These are phyloP conservation scores for Clamator glandarius DNA, from an alignment of 2,797 vertebrate genomes.

Conservation along the genomic window DNA sequence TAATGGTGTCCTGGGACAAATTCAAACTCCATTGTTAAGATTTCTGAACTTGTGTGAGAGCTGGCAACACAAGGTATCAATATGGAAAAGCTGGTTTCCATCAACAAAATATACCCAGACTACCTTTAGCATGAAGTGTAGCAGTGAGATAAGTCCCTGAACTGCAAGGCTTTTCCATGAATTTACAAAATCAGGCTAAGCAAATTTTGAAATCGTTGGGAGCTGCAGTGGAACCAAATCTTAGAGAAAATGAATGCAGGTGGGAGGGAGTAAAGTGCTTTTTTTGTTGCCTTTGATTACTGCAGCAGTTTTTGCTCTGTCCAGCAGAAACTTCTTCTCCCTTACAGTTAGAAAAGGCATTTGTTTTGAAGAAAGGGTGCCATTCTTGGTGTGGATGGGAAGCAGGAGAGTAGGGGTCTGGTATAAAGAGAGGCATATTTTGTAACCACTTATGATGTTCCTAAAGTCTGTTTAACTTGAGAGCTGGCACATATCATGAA, in stretches of 20 bases:
- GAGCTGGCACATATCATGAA: neutral
- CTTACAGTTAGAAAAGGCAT: neutral
- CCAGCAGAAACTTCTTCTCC: neutral
- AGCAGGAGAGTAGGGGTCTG: neutral
- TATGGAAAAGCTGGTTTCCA: neutral
- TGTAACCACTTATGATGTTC: neutral
- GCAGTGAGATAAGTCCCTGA: neutral
- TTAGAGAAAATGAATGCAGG: neutral
- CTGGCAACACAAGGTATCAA: neutral
- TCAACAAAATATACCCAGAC: neutral
- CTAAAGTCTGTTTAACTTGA: neutral
- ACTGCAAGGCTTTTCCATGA: neutral
- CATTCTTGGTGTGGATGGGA: neutral
- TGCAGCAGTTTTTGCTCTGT: neutral
- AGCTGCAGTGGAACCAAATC: neutral
- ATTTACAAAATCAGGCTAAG: neutral
- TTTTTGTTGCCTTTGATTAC: neutral
- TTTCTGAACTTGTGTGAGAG: conserved; percentile 16
- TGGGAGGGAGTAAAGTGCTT: neutral
- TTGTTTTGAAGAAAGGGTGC: neutral
- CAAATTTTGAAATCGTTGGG: neutral
- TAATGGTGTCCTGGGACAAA: neutral
- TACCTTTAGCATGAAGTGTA: neutral
- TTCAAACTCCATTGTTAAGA: neutral
- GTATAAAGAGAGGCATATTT: neutral